A percentile compares a stretch with the other conserved stretches of the same genome.
phyloP scores from a whole-genome alignment of 2,113 vertebrate species.

The Calypte anna region DNA sequence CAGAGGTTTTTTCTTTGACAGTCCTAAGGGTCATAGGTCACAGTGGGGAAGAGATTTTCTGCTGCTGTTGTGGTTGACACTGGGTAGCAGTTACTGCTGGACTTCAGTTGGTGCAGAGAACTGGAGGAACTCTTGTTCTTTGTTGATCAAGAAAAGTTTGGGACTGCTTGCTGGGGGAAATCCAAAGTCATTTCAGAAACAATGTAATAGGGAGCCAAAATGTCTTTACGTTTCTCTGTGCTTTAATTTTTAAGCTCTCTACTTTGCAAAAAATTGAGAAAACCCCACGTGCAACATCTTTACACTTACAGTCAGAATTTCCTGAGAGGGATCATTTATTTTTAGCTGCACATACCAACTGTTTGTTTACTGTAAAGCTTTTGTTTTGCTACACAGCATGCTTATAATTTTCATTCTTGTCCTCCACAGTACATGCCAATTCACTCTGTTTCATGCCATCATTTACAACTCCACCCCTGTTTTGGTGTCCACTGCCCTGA shows the following conservation, averaged over 20 bases:
- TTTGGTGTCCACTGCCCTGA: background rate
- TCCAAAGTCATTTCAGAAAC: background rate
- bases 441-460: background rate
- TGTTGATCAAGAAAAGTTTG: background rate
- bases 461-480: background rate
- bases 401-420: background rate
- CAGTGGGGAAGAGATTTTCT: background rate
- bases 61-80: background rate
- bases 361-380: background rate
- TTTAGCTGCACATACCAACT: background rate
- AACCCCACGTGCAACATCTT: background rate
- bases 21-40: background rate
- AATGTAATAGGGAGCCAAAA: background rate
- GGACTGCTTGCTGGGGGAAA: background rate
- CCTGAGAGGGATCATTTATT: background rate
- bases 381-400: background rate
- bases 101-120: background rate
- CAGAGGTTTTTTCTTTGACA: background rate
- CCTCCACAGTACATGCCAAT: background rate
- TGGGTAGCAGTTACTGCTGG: background rate
- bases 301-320: background rate
- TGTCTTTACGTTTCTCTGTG: background rate
- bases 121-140: background rate
- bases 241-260: background rate
- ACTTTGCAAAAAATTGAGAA: background rate